A percentile compares a stretch with the other conserved stretches of the same genome.
Conservation (phyloP, 2,888 invertebrate species). For the Heliconius sara region DNA sequence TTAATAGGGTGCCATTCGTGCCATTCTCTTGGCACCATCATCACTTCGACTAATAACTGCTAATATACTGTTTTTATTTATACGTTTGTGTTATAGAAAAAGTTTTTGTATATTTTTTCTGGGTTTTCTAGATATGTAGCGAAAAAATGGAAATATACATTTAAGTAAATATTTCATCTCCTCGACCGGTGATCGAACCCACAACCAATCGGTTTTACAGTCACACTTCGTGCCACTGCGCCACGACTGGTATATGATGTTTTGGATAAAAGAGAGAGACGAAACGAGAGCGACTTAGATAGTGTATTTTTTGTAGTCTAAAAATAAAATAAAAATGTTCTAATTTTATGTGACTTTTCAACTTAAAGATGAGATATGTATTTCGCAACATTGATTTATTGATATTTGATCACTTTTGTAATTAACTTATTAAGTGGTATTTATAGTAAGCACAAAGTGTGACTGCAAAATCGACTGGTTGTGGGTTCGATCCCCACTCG, state of each 20-base stretch:
- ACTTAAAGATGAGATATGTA: not conserved
- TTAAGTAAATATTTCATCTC: no score
- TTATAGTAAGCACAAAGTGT: not conserved
- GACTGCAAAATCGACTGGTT: no score
- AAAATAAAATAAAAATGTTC: not conserved
- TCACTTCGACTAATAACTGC: constrained; percentile 54
- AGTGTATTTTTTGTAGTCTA: not conserved
- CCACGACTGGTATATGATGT: no score
- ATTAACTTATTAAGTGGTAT: not conserved
- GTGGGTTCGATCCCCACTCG: no score
- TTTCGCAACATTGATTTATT: not conserved
- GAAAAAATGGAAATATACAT: not conserved
- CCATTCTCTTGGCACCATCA: constrained; percentile 65
- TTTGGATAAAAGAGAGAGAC: not conserved
- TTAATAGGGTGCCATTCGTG: constrained; percentile 75
- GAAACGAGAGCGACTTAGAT: not conserved
- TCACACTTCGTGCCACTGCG: no score
- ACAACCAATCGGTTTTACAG: no score
- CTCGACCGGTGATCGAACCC: no score
- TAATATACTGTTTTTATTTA: constrained; percentile 22
- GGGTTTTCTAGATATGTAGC: not conserved
- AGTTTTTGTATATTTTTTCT: not conserved
- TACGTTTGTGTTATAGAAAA: not conserved
- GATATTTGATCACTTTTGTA: not conserved
- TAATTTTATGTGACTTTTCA: not conserved